phyloP scores from a whole-genome alignment of 2,797 vertebrate species.

The Megalops cyprinoides region DNA sequence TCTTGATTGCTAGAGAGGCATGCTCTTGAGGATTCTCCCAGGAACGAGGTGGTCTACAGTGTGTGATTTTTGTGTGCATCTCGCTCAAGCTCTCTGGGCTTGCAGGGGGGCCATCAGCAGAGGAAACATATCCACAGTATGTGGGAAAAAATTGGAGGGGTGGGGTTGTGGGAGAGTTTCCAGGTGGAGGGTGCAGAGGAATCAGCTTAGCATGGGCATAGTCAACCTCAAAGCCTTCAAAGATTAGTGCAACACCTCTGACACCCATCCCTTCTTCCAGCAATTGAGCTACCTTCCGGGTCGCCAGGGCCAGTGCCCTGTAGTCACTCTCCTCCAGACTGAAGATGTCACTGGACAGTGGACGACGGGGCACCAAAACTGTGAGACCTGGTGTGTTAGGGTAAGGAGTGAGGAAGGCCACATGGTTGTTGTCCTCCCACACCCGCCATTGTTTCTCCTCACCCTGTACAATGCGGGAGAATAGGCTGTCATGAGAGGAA shows the following conservation, averaged over 20 bases:
- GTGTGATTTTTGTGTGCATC: conserved; percentile 66
- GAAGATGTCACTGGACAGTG: conserved; percentile 74
- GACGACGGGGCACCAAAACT: conserved; percentile 73
- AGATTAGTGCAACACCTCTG: conserved; percentile 70
- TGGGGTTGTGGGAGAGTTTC: neutral
- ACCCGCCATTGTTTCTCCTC: conserved; percentile 78
- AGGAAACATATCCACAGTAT: conserved; percentile 77
- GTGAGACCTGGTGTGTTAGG: conserved; percentile 75
- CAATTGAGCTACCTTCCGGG: conserved; percentile 57
- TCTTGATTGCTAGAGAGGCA: conserved; percentile 69
- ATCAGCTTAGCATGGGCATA: conserved; percentile 78
- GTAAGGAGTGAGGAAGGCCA: conserved; percentile 77
- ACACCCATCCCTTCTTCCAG: conserved; percentile 62
- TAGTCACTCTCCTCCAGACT: conserved; percentile 65
- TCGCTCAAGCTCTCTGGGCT: conserved; percentile 62
- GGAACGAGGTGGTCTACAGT: conserved; percentile 63
- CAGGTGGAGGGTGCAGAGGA: conserved; percentile 54
- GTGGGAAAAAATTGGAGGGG: conserved; percentile 38
- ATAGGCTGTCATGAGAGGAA: conserved; percentile 59
- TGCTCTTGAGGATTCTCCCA: conserved; percentile 74
- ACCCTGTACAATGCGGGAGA: conserved; percentile 73
- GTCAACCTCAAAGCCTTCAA: conserved; percentile 78
- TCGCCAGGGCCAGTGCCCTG: conserved; percentile 59
- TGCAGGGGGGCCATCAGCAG: conserved; percentile 67
- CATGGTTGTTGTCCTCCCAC: conserved; percentile 73